Evolutionary conservation across 2,888 invertebrate species (phyloP).

Genomic region (Lasioglossum villosulum): DNA sequence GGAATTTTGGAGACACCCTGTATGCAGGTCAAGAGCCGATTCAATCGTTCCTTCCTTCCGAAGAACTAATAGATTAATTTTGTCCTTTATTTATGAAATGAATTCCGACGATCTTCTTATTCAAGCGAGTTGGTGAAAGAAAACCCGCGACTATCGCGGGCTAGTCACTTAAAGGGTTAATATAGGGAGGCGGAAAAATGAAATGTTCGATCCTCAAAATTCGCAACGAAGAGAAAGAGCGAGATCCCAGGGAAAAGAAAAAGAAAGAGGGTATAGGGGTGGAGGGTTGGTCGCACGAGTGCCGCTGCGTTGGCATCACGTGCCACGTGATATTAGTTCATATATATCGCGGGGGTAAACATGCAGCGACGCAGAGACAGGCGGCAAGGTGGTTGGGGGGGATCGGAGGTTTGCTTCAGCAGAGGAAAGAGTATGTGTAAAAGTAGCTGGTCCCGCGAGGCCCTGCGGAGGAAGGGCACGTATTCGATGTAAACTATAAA

Average conservation of each 20-base stretch:
- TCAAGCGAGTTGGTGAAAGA: background rate
- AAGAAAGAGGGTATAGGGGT: background rate
- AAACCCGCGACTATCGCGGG: background rate
- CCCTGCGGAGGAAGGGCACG: slow-evolving; percentile 61
- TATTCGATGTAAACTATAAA: slow-evolving; percentile 82
- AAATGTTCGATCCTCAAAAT: slow-evolving; percentile 45
- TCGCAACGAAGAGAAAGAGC: slow-evolving; percentile 16
- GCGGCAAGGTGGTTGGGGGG: slow-evolving; percentile 17
- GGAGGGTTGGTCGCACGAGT: slow-evolving; percentile 44
- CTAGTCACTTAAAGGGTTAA: slow-evolving; percentile 12
- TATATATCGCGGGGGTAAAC: slow-evolving; percentile 78
- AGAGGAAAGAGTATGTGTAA: slow-evolving; percentile 51
- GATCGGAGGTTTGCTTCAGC: background rate
- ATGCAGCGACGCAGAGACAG: slow-evolving; percentile 68
- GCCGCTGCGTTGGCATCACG: slow-evolving; percentile 73
- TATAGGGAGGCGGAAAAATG: background rate
- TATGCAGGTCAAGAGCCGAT: too few species aligned
- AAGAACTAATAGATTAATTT: too few species aligned
- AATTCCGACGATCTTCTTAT: background rate
- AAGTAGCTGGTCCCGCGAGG: slow-evolving; percentile 63
- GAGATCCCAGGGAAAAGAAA: background rate
- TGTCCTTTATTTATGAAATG: too few species aligned
- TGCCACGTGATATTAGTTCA: slow-evolving; percentile 82
- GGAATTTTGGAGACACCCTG: too few species aligned
- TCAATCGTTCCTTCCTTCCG: too few species aligned